A percentile compares a stretch with the other conserved stretches of the same genome.
phyloP scores from a whole-genome alignment of 2,888 invertebrate species.

The Drosophila demipolita region DNA sequence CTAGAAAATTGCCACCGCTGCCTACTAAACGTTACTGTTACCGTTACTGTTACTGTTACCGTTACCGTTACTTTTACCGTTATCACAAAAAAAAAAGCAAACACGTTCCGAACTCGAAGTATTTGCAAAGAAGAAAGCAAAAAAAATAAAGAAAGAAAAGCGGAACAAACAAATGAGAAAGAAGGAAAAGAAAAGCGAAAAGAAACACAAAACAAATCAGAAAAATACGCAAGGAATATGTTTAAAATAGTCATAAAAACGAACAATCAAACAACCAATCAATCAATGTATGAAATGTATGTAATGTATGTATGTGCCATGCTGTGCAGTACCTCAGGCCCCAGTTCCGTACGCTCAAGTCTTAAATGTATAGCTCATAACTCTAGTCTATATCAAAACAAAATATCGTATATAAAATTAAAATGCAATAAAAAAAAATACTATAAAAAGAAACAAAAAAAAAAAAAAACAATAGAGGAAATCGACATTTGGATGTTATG shows the following conservation, averaged over 20 bases:
- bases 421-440: slow-evolving; percentile 26
- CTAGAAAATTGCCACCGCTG: slow-evolving; percentile 61
- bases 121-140: not conserved
- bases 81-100: slow-evolving; percentile 37
- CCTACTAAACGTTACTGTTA: slow-evolving; percentile 72
- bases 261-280: slow-evolving; percentile 22
- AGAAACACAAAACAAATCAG: slow-evolving; percentile 52
- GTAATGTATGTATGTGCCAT: slow-evolving; percentile 82
- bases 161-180: slow-evolving; percentile 70
- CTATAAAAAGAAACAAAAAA: slow-evolving; percentile 28
- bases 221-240: slow-evolving; percentile 37
- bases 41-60: slow-evolving; percentile 27
- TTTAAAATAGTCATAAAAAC: slow-evolving; percentile 20
- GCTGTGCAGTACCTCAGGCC: slow-evolving; percentile 85
- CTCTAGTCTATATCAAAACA: slow-evolving; percentile 10
- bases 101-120: slow-evolving; percentile 27
- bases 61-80: slow-evolving; percentile 42
- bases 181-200: slow-evolving; percentile 40
- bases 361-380: slow-evolving; percentile 27
- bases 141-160: slow-evolving; percentile 24
- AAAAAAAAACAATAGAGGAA: slow-evolving; percentile 63
- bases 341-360: slow-evolving; percentile 67
- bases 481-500: slow-evolving; percentile 85
- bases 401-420: slow-evolving; percentile 30
- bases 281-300: slow-evolving; percentile 36